phyloP scores from a whole-genome alignment of 2,888 invertebrate genomes.

The Uropetala carovei region DNA sequence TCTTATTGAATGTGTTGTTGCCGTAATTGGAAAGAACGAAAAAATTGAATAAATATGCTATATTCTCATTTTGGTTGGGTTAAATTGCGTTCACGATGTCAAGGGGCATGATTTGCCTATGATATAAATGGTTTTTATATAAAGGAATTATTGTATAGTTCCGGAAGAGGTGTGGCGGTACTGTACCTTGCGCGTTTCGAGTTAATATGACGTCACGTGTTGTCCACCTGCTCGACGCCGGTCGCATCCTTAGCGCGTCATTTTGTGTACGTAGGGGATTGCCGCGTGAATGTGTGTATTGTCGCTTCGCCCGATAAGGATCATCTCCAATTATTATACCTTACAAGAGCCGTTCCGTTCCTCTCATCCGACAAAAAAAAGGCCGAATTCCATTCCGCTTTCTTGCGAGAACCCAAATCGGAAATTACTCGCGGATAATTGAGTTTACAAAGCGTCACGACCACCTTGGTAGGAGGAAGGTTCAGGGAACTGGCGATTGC shows the following conservation, averaged over 20 bases:
- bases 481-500: background rate
- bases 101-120: too few relatives aligned
- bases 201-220: too few relatives aligned
- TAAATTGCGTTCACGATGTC: too few relatives aligned
- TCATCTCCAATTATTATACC: background rate
- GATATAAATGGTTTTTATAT: too few relatives aligned
- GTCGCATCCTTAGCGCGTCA: background rate
- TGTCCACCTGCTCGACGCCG: background rate
- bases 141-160: too few relatives aligned
- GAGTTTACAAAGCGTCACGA: slow-evolving; percentile 17
- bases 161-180: too few relatives aligned
- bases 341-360: background rate
- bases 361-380: background rate
- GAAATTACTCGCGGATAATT: slow-evolving; percentile 13
- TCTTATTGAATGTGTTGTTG: too few relatives aligned
- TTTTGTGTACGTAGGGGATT: background rate
- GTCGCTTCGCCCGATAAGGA: background rate
- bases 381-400: background rate
- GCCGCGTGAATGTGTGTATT: background rate
- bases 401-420: background rate
- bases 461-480: background rate
- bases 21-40: too few relatives aligned
- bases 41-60: too few relatives aligned
- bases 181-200: too few relatives aligned
- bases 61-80: too few relatives aligned